Evolutionary conservation across 2,888 invertebrate genomes (phyloP), one percentile per base, ranked within the genome.

Genomic region (Lottia gigantea): DNA sequence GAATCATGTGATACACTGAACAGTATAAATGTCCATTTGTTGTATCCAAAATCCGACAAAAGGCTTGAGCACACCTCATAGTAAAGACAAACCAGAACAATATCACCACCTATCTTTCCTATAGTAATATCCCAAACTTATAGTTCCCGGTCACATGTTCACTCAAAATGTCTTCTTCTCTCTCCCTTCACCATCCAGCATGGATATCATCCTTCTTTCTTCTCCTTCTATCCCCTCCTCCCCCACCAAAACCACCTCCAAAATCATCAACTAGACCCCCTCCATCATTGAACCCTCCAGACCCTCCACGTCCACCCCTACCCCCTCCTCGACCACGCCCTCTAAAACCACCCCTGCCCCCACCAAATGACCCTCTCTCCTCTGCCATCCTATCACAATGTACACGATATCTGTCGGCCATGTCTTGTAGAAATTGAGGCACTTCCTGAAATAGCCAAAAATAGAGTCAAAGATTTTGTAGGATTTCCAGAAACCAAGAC

Each of bases 381-480:
- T 14, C 79, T 74, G 16, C 81, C 80, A 55, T 70, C 71, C 45
- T 72, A 49, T 73, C 78, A 72, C 80, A 80, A 69, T 79, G 81
- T 0, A 91, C 92, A 31, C 91, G 91, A 86, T 92, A 94, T 45
- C 95, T 91, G 25, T 92, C 90, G 0, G 94, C 92, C 96, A 96
- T 96, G 23, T 91, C 88, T 46, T 91, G 89, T 61, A 96, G 88
- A 80, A 94, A 93, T 15, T 92, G 90, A 0, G 95, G 95, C 15
- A 96, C 92, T 80, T 93, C 92, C 91, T 95, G 73, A 16, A 68
- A 40, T 40, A 40, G 40, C 64, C 31, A 63, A 66, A 68, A 16
- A 70, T 40, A 31, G 61, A 63, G 63, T n/a, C n/a, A 45, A 47
- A 31, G 31, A 31, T 31, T n/a, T n/a, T n/a, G n/a, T n/a, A n/a